phyloP scores from a whole-genome alignment of 1,140 invertebrate genomes.

The Polypedilum vanderplanki region DNA sequence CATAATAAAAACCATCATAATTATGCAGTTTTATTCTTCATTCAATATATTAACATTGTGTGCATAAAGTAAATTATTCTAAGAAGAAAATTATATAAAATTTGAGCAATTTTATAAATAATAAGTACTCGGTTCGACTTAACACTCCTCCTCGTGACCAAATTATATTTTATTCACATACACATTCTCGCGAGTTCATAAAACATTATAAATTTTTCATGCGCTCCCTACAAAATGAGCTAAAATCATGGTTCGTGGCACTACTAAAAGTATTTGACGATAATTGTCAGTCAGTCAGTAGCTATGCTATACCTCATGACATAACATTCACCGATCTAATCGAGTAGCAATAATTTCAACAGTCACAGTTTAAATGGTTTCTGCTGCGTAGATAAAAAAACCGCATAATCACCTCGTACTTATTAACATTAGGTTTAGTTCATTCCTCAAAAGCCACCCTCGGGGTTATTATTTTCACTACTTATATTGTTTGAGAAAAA shows the following conservation, averaged over 20 bases:
- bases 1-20: no score
- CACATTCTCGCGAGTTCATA: no score
- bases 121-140: background rate
- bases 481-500: background rate
- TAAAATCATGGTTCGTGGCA: no score
- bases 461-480: background rate
- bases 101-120: background rate
- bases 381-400: constrained; percentile 21
- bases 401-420: constrained; percentile 24
- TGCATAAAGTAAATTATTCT: no score
- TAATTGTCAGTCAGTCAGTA: background rate
- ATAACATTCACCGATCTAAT: background rate
- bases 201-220: no score
- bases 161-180: background rate
- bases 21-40: no score
- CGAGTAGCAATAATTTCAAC: background rate
- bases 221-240: no score
- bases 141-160: constrained; percentile 1
- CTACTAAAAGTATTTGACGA: background rate
- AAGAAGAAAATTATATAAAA: no score
- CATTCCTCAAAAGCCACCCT: constrained; percentile 24
- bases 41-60: no score
- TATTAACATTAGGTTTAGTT: constrained; percentile 11
- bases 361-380: constrained; percentile 5
- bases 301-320: background rate